Base-by-base conservation (phyloP, 2,888 invertebrate species). In the Cerastis rubricosa region DNA sequence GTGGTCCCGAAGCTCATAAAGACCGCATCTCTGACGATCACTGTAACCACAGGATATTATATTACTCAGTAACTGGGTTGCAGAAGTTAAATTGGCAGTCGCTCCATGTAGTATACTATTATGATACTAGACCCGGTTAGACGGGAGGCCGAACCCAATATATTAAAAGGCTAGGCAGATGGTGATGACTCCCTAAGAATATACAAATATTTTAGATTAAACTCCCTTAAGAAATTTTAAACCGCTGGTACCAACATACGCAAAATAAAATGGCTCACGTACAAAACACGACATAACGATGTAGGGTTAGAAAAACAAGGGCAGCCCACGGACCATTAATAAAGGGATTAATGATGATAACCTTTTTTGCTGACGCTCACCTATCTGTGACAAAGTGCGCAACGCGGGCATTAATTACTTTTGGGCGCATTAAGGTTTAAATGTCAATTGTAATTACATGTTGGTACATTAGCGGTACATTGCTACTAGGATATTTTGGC, bases 261-360 rank as follows among this genome's bases (percentile, higher is more conserved):
- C 22, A 12, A n/a, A 77, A 61, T 80, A 70, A 69, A 81, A 85
- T 74, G 72, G 68, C 71, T 71, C 61, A n/a, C 69, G 19, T 65
- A 87, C 74, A 81, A 78, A 67, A 81, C 76, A 80, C 63, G 84
- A 78, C 76, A 73, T 69, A 69, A 67, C 78, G 83, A 85, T 87
- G 87, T 89, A 92, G 85, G 90, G 87, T 89, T 84, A 77, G 86
- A 88, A 90, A 90, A 90, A 90, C 91, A 88, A 88, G 90, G 87
- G 85, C 78, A 86, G 45, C 81, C 65, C 81, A 81, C 88, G 87
- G 85, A 79, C 89, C 90, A 91, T 93, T 92, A 90, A 91, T 91
- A 89, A 86, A 71, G 83, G 90, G 92, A 92, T 92, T 92, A 93
- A 92, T 90, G 90, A 89, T 82, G 88, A 89, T 89, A 89, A 89